Evolutionary conservation across 2,113 vertebrate species (phyloP), one percentile per base, ranked within the genome.

Genomic region (Oenanthe melanoleuca): DNA sequence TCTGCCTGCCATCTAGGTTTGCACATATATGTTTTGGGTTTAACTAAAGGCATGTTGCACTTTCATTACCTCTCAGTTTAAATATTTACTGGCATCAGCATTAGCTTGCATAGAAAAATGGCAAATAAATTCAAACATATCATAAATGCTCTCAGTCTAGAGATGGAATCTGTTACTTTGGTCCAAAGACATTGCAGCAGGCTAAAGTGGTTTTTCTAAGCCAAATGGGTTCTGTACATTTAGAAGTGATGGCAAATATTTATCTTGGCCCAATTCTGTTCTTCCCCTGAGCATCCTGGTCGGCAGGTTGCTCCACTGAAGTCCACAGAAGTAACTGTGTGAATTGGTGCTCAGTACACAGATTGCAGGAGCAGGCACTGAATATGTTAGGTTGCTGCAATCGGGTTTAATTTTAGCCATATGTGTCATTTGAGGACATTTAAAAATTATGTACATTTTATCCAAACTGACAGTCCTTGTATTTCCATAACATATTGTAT

Each of bases 401-500:
- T 88, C 92, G 45, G 95, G 71, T 92, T 91, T 94, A 84, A 94
- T 96, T 96, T 93, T 91, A 95, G 96, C 95, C 95, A 90, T 95
- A 88, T 85, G 45, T 91, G 86, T 77, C 50, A 73, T 72, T 45
- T 87, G 74, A 83, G 61, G 86, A 85, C 96, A 67, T 70, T 95
- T 72, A 29, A 88, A 84, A 96, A 66, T 38, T 26, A 26, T 40
- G 79, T 88, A 60, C 4, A 14, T 89, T 83, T 96, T 94, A 92
- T 84, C 75, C 69, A 72, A 92, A 40, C 82, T 95, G 88, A 81
- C 53, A 93, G 92, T 86, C 72, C 80, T 60, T 88, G 64, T 88
- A 90, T 83, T 91, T 97, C 78, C 91, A 96, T 75, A 89, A 93
- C 88, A 77, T 67, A 92, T 14, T 89, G 59, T 81, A 59, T 44